These are phyloP conservation scores for Elaphurus davidianus DNA, from an alignment of 2,113 vertebrate species.

Conservation along the genomic window DNA sequence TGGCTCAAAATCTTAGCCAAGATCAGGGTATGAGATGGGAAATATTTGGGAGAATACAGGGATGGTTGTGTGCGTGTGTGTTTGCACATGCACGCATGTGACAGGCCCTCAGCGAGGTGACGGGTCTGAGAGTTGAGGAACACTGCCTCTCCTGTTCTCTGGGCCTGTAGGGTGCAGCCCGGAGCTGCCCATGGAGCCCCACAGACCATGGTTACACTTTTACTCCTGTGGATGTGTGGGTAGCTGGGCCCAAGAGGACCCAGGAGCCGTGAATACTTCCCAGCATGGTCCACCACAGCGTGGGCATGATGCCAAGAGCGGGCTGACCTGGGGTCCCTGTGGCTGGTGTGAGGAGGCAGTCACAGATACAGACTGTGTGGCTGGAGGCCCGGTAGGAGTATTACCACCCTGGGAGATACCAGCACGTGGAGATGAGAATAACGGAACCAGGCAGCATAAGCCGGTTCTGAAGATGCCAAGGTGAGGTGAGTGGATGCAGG, in stretches of 20 bases:
- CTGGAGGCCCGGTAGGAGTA: background rate
- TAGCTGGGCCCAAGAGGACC: background rate
- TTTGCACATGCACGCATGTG: accelerated
- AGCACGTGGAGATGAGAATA: background rate
- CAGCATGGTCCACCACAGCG: accelerated
- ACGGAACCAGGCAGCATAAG: background rate
- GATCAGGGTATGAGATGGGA: background rate
- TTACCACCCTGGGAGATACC: background rate
- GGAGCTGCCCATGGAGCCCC: background rate
- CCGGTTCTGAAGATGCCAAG: background rate
- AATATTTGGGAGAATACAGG: background rate
- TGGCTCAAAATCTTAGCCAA: background rate
- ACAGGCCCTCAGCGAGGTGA: background rate
- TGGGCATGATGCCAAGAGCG: background rate
- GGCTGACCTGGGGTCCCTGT: background rate
- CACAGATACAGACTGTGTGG: no score
- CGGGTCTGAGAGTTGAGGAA: background rate
- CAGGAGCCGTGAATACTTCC: background rate
- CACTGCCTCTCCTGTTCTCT: background rate
- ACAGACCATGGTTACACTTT: background rate
- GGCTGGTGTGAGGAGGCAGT: background rate
- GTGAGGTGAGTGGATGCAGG: background rate
- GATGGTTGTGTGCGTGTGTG: accelerated
- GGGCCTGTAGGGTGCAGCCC: background rate
- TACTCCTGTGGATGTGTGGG: accelerated